These are phyloP conservation scores for Metaphire vulgaris DNA, from an alignment of 1,140 invertebrate genomes.

Conservation along the genomic window DNA sequence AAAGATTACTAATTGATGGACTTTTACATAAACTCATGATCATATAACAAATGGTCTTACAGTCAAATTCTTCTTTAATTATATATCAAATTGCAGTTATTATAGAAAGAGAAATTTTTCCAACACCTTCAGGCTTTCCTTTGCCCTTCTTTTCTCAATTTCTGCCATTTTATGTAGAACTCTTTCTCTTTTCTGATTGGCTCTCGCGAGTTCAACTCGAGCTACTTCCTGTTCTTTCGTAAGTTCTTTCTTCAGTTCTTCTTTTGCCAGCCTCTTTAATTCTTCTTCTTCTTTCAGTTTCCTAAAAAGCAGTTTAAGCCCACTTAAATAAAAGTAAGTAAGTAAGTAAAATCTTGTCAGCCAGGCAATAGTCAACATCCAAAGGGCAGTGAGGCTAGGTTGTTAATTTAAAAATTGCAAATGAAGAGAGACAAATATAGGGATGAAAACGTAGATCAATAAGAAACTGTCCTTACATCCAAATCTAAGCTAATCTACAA, in stretches of 20 bases:
- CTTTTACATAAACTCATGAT: constrained; percentile 8
- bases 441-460: too few relatives aligned
- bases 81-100: too few relatives aligned
- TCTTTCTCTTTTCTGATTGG: neutral
- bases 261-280: constrained; percentile 7
- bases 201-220: neutral
- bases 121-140: constrained; percentile 37
- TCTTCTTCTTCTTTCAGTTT: constrained; percentile 7
- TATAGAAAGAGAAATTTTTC: too few relatives aligned
- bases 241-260: constrained; percentile 20
- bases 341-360: too few relatives aligned
- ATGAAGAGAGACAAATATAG: too few relatives aligned
- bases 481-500: too few relatives aligned
- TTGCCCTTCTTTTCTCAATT: constrained; percentile 33
- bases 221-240: constrained; percentile 34
- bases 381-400: too few relatives aligned
- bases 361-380: too few relatives aligned
- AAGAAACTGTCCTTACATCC: too few relatives aligned
- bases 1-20: neutral
- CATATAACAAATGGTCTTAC: constrained; percentile 12
- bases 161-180: constrained; percentile 17
- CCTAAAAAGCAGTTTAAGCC: neutral
- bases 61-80: too few relatives aligned
- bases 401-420: too few relatives aligned
- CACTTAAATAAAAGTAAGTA: neutral